These are phyloP conservation scores for Nibea coibor DNA, from an alignment of 2,113 vertebrate genomes.

Conservation along the genomic window DNA sequence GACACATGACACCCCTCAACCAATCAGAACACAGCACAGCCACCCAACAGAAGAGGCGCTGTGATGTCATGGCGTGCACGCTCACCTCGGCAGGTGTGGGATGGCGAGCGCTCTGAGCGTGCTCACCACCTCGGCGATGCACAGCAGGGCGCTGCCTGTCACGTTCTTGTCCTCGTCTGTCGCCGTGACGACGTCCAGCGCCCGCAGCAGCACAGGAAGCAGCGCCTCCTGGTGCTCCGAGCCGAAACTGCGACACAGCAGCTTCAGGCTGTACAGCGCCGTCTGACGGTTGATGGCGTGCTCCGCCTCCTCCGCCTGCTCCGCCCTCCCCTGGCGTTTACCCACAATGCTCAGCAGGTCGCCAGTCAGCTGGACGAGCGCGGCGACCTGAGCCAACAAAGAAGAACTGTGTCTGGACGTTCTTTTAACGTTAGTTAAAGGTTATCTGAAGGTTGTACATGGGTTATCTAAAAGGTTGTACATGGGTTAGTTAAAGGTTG, in stretches of 20 bases:
- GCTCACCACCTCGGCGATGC: slow-evolving; percentile 89
- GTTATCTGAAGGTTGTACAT: too few relatives aligned
- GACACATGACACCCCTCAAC: neutral
- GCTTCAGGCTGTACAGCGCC: slow-evolving; percentile 93
- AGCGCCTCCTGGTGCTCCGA: slow-evolving; percentile 82
- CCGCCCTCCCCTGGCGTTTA: slow-evolving; percentile 61
- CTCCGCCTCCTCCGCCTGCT: slow-evolving; percentile 85
- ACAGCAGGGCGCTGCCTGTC: slow-evolving; percentile 91
- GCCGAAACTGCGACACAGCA: slow-evolving; percentile 93
- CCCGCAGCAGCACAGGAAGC: slow-evolving; percentile 84
- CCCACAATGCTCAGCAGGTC: slow-evolving; percentile 87
- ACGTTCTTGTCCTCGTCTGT: slow-evolving; percentile 92
- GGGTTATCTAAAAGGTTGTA: too few relatives aligned
- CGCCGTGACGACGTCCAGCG: slow-evolving; percentile 82
- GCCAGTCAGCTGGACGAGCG: slow-evolving; percentile 86
- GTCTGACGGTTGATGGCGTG: slow-evolving; percentile 95
- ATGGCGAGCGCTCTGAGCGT: slow-evolving; percentile 88
- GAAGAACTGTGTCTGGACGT: too few relatives aligned
- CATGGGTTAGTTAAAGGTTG: too few relatives aligned
- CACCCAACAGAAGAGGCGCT: neutral
- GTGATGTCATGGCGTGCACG: too few relatives aligned
- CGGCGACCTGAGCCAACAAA: slow-evolving; percentile 72
- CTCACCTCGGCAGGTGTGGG: slow-evolving; percentile 91
- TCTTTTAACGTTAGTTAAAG: too few relatives aligned
- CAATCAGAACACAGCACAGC: neutral